A percentile compares a stretch with the other conserved stretches of the same genome.
Evolutionary conservation across 2,888 invertebrate genomes (phyloP).

Genomic region (Mythimna impura): DNA sequence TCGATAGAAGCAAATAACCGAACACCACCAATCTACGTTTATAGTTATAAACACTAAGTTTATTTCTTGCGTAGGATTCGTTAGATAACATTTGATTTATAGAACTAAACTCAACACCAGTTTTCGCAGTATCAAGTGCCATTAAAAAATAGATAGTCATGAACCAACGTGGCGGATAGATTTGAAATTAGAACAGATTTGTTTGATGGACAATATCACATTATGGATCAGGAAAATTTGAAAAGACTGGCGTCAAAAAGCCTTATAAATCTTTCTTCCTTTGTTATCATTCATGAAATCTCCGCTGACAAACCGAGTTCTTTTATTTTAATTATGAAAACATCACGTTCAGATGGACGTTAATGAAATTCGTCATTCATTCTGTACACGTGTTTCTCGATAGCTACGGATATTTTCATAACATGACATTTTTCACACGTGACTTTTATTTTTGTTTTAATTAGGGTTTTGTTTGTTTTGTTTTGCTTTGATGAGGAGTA

Average conservation of each 20-base stretch:
- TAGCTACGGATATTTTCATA: constrained; percentile 37
- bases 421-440: constrained; percentile 33
- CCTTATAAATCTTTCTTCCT: background rate
- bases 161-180: constrained; percentile 2
- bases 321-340: constrained; percentile 30
- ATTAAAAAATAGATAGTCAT: constrained; percentile 12
- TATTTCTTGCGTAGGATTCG: constrained; percentile 42
- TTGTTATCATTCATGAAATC: constrained; percentile 3
- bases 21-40: background rate
- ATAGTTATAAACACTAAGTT: constrained; percentile 19
- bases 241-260: background rate
- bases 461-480: background rate
- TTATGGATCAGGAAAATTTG: background rate
- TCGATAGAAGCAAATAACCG: background rate
- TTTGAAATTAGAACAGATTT: constrained; percentile 42
- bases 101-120: constrained; percentile 12
- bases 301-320: background rate
- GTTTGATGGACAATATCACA: constrained; percentile 12
- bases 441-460: constrained; percentile 27
- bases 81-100: constrained; percentile 50
- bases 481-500: background rate
- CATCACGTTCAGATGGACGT: constrained; percentile 38
- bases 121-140: background rate
- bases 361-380: constrained; percentile 43
- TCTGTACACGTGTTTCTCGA: constrained; percentile 46